phyloP scores from a whole-genome alignment of 2,888 invertebrate genomes.

The Lycocerus yunnanus region DNA sequence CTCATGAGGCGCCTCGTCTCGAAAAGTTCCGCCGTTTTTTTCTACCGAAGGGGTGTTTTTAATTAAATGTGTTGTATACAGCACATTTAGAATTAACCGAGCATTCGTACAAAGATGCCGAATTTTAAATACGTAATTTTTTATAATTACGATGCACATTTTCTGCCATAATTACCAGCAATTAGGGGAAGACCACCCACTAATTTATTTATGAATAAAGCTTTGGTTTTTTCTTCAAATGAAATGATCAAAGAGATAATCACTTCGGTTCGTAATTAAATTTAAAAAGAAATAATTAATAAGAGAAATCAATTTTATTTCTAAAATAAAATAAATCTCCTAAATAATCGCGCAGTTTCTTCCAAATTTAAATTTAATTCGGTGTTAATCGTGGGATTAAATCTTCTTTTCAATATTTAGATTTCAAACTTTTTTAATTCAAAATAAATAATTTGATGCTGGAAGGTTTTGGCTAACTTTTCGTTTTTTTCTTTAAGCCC shows the following conservation, averaged over 20 bases:
- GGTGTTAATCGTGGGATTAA: too few species aligned
- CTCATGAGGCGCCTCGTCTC: slow-evolving; percentile 18
- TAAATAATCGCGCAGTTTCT: neutral
- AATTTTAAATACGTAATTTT: slow-evolving; percentile 8
- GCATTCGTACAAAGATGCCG: slow-evolving; percentile 40
- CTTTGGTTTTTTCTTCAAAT: neutral
- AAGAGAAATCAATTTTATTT: too few species aligned
- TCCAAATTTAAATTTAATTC: neutral
- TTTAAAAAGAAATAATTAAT: too few species aligned
- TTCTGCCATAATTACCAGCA: slow-evolving; percentile 15
- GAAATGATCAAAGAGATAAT: too few species aligned
- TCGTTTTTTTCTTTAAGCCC: neutral
- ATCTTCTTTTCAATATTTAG: too few species aligned
- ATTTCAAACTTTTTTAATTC: neutral
- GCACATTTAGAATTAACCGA: slow-evolving; percentile 41
- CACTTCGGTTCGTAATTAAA: too few species aligned
- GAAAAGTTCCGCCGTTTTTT: slow-evolving; percentile 30
- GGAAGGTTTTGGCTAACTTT: neutral
- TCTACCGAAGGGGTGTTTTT: slow-evolving; percentile 26
- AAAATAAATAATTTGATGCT: neutral
- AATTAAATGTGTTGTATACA: slow-evolving; percentile 39
- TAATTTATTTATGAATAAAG: neutral
- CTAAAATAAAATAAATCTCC: too few species aligned
- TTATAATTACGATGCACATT: neutral
- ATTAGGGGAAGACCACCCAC: slow-evolving; percentile 23